Evolutionary conservation across 1,140 invertebrate species (phyloP).

Genomic region (Trichoplusia ni): DNA sequence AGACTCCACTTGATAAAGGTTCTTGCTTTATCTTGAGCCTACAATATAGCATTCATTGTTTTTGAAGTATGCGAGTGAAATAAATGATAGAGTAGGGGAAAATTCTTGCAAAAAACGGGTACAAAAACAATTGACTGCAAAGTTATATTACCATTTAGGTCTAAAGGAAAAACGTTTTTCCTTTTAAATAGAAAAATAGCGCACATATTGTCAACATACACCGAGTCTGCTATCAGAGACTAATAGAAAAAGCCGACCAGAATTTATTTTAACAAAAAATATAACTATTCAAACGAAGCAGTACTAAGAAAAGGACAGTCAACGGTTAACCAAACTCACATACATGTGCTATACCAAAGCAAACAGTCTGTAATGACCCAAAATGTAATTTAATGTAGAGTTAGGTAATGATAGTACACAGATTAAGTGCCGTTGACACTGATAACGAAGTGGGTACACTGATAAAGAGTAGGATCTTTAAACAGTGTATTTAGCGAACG

Average conservation of each 20-base stretch:
- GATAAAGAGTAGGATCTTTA: constrained; percentile 49
- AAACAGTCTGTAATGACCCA: constrained; percentile 50
- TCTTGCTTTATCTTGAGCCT: too few species aligned
- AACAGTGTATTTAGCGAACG: constrained; percentile 31
- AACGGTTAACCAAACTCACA: neutral
- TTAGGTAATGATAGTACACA: constrained; percentile 55
- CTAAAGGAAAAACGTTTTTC: too few species aligned
- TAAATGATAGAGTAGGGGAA: too few species aligned
- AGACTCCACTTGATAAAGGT: too few species aligned
- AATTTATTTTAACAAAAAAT: neutral
- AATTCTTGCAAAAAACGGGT: too few species aligned
- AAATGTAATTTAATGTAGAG: constrained; percentile 52
- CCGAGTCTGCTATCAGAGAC: neutral
- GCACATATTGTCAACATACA: too few species aligned
- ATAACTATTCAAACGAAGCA: neutral
- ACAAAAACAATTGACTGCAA: too few species aligned
- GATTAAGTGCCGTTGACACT: constrained; percentile 71
- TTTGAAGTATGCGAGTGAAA: too few species aligned
- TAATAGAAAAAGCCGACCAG: neutral
- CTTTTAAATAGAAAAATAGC: too few species aligned
- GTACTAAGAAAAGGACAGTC: neutral
- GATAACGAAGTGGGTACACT: constrained; percentile 56
- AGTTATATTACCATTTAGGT: too few species aligned
- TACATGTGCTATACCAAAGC: neutral
- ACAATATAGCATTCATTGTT: too few species aligned